Base-by-base conservation (phyloP, 2,888 invertebrate species). In the Azorinus chamasolen region DNA sequence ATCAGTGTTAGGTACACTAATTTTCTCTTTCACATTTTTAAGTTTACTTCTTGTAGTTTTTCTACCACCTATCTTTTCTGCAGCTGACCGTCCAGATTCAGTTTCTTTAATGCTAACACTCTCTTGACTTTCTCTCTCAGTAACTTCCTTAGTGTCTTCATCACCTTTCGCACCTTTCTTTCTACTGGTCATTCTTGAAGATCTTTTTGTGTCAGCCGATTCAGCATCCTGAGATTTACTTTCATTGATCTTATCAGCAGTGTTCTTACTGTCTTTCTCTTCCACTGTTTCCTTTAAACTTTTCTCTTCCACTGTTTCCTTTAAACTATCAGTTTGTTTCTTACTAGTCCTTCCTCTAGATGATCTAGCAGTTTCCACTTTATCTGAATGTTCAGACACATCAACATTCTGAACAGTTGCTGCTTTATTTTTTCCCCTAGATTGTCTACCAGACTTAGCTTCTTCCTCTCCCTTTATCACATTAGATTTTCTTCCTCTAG, bases 41-140 rank as follows among this genome's bases (percentile, higher is more conserved):
- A 20, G 18, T 58, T 25, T 58, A 24, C 27, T 53, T 14, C 59
- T 59, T 39, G 32, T 43, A n/a, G n/a, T 51, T 41, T 20, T 27
- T 32, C 37, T 59, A 8, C 2, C n/a, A 6, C 4, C 20, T 32
- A 0, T 50, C 32, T 61, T 53, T 37, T 68, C 64, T 48, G 24
- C 25, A 37, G 16, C 53, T 10, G n/a, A 18, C n/a, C 32, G 16
- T 3, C 48, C 18, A 16, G 37, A 59, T 62, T 65, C 51, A 0
- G 14, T 54, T 71, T 51, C 18, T 41, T 68, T 57, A 41, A 22
- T 54, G 39, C 50, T 58, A 25, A 57, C 20, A 64, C 41, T 43
- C 54, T 20, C 2, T 41, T 22, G 45, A n/a, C 54, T 48, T 57
- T 25, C 24, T 20, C 54, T 48, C 39, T 45, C 39, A 18, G 14